Base-by-base conservation (phyloP, 2,888 invertebrate genomes). In the Invenusta paracnida region DNA sequence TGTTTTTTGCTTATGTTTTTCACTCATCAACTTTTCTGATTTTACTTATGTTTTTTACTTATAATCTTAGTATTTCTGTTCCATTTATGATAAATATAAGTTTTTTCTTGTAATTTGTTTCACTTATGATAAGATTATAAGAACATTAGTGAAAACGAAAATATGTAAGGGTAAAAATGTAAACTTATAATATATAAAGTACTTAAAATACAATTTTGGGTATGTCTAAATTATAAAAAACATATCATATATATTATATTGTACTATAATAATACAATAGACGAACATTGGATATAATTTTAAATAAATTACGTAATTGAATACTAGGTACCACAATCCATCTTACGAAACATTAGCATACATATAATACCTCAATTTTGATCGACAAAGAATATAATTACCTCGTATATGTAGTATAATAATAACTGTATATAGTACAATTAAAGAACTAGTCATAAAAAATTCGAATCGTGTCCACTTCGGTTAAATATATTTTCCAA, bases 71-170 rank as follows among this genome's bases (percentile, higher is more conserved):
- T 2, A 73, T 73, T 73, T 73, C 73, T 73, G 73, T 73, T 73
- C 73, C 73, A 73, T 23, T 73, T 25, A 73, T 73, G 73, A 73
- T 73, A 73, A 73, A 23, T n/a, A n/a, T n/a, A n/a, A n/a, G n/a
- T 73, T 23, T 73, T 73, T 73, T 73, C 23, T 2, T 13, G 23
- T 73, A 73, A 73, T 73, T 73, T 13, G 27, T 73, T 73, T 73
- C 73, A 73, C 73, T 73, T 73, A 73, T 13, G 73, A 73, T 73
- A 73, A 73, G 73, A 73, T 73, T 73, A 73, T 73, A 73, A 73
- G 73, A 73, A 73, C 27, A 73, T 23, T 73, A 23, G 73, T 73
- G 73, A 73, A 73, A 73, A n/a, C n/a, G n/a, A n/a, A n/a, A n/a
- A n/a, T n/a, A 73, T 25, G 23, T 73, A 73, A 73, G 73, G 73